Evolutionary conservation across 2,113 vertebrate species (phyloP), one percentile per base, ranked within the genome.

Genomic region (Nansenia antarctica): DNA sequence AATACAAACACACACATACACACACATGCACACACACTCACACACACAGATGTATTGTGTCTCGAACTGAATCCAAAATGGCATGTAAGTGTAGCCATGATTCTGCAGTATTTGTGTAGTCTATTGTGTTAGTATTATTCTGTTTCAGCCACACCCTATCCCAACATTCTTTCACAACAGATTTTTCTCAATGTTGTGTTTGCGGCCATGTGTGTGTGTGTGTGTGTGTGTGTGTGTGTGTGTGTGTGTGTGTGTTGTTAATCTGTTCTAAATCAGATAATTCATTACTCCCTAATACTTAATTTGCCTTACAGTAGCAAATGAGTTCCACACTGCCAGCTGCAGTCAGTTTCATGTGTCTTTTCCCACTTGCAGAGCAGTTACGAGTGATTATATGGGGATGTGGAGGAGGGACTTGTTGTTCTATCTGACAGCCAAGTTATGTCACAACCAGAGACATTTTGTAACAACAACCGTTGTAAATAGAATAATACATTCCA

Each of bases 121-220:
- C 22, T 6, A 49, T 49, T 49, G 45, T 49, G 45, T 20, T 49
- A n/a, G n/a, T n/a, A 49, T n/a, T n/a, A 49, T n/a, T 18, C 14
- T 18, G 39, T 42, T 42, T 15, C 9, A 29, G 24, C 6, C 64
- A 37, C 60, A 72, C 71, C n/a, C 62, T 71, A 70, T 59, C 34
- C 9, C 14, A 32, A n/a, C n/a, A 35, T 31, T n/a, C 24, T 68
- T 67, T 55, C 62, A 65, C 76, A 80, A 74, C 69, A 76, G 4
- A 20, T 49, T n/a, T 49, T 22, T n/a, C 6, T 49, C 45, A 49
- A 70, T 2, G 9, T 42, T 55, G 47, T 62, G 52, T 61, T 70
- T 73, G 29, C 75, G 66, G 22, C 55, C 37, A 61, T 74, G 59
- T 47, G 76, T 32, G 59, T 77, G 71, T 81, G 62, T 60, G 59